Percentiles rank a stretch among this genome's conserved stretches.
These are phyloP conservation scores for Hozukius guyotensis DNA, from an alignment of 2,797 vertebrate species.

Conservation along the genomic window DNA sequence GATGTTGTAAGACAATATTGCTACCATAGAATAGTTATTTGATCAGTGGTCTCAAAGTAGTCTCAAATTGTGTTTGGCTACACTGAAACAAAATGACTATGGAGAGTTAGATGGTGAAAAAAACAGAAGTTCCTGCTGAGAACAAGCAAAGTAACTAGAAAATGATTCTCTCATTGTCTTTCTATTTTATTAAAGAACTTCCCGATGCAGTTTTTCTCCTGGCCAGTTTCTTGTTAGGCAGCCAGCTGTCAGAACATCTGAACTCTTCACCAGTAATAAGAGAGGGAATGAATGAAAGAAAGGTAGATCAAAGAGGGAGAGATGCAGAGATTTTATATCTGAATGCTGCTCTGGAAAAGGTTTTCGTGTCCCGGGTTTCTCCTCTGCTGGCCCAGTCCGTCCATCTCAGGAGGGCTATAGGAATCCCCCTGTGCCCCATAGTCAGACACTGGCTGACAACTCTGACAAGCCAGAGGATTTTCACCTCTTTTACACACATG, in stretches of 20 bases:
- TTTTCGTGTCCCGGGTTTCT: constrained; percentile 32
- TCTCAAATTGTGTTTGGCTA: not conserved
- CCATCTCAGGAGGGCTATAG: constrained; percentile 35
- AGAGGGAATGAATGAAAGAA: constrained; percentile 13
- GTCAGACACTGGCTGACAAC: constrained; percentile 54
- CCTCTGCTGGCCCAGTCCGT: not conserved
- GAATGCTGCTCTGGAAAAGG: constrained; percentile 17
- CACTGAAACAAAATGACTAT: not conserved
- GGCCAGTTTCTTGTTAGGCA: constrained; percentile 9
- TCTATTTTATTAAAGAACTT: not conserved
- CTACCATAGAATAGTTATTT: not conserved
- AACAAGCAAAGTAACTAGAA: not conserved
- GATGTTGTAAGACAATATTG: not conserved
- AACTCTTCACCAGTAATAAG: constrained; percentile 4
- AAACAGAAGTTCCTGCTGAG: not conserved
- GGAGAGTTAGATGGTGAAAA: not conserved
- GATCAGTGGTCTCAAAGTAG: not conserved
- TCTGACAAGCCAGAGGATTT: constrained; percentile 68
- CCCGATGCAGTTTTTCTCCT: constrained; percentile 3
- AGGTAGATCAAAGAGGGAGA: not conserved
- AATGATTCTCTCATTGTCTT: not conserved
- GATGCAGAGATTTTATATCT: constrained; percentile 8
- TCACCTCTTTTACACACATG: constrained; percentile 56
- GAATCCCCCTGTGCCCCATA: constrained; percentile 40
- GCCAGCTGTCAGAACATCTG: constrained; percentile 10